These are phyloP conservation scores for cattle (Bos taurus) DNA, from an alignment of 2,113 vertebrate species.

Conservation along the genomic window DNA sequence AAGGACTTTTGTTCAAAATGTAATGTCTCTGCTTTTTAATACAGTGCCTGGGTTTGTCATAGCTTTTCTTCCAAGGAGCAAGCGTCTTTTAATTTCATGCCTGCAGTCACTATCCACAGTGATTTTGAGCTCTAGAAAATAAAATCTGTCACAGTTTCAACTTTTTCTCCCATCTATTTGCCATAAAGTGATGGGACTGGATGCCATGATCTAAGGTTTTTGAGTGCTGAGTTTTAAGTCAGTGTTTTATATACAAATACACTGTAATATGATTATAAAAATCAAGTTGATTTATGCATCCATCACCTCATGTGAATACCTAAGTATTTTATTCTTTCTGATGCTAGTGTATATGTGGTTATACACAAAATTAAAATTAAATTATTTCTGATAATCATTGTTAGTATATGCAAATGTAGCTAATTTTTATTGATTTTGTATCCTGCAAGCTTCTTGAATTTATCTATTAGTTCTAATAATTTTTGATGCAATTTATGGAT, in stretches of 20 bases:
- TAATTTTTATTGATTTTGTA: background rate
- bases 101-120: background rate
- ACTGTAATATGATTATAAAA: background rate
- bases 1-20: background rate
- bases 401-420: background rate
- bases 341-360: background rate
- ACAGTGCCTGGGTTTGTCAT: background rate
- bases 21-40: background rate
- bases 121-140: background rate
- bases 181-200: background rate
- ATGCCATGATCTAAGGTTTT: no score
- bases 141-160: background rate
- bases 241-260: background rate
- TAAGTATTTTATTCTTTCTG: background rate
- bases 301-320: background rate
- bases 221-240: no score
- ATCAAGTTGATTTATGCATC: background rate
- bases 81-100: background rate
- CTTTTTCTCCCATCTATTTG: background rate
- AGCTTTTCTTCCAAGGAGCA: background rate
- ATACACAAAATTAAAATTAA: background rate
- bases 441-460: background rate
- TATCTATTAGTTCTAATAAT: background rate
- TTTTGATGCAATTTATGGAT: background rate
- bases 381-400: background rate